phyloP scores from a whole-genome alignment of 1,140 invertebrate genomes.

The Drosophila varians region DNA sequence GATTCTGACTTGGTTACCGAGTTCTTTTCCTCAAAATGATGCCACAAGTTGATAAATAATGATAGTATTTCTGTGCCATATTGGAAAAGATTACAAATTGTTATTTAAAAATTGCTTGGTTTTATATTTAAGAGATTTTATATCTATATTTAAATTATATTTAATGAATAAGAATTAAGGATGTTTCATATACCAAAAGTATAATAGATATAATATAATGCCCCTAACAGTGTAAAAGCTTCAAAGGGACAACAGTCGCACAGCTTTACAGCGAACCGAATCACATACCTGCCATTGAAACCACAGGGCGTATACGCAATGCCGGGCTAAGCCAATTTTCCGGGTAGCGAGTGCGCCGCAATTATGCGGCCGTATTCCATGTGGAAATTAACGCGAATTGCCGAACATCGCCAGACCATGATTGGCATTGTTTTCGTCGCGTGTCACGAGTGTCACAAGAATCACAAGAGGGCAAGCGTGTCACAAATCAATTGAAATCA shows the following conservation, averaged over 20 bases:
- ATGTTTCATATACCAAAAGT: too few species aligned
- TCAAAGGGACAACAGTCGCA: neutral
- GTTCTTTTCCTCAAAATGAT: too few species aligned
- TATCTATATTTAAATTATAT: too few species aligned
- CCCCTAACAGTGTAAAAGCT: too few species aligned
- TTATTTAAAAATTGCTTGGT: neutral
- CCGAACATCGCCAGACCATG: slow-evolving; percentile 35
- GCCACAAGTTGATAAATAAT: too few species aligned
- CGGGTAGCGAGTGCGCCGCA: slow-evolving; percentile 43
- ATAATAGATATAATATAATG: too few species aligned
- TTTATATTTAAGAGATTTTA: too few species aligned
- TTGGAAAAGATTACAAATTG: too few species aligned
- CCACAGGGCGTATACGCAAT: slow-evolving; percentile 29
- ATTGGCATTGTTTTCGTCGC: slow-evolving; percentile 75
- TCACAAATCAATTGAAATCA: slow-evolving; percentile 55
- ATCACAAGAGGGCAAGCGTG: slow-evolving; percentile 5
- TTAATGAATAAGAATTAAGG: too few species aligned
- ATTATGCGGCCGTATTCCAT: slow-evolving; percentile 68
- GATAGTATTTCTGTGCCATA: too few species aligned
- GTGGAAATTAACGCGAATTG: slow-evolving; percentile 76
- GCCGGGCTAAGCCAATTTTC: slow-evolving; percentile 59
- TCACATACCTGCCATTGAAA: neutral
- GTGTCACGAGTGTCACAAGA: slow-evolving; percentile 37
- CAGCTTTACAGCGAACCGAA: slow-evolving; percentile 5
- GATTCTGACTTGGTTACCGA: too few species aligned